Percentiles rank a stretch among this genome's conserved stretches.
Conservation (phyloP, 2,888 invertebrate species). For the Matsumyia berberina region DNA sequence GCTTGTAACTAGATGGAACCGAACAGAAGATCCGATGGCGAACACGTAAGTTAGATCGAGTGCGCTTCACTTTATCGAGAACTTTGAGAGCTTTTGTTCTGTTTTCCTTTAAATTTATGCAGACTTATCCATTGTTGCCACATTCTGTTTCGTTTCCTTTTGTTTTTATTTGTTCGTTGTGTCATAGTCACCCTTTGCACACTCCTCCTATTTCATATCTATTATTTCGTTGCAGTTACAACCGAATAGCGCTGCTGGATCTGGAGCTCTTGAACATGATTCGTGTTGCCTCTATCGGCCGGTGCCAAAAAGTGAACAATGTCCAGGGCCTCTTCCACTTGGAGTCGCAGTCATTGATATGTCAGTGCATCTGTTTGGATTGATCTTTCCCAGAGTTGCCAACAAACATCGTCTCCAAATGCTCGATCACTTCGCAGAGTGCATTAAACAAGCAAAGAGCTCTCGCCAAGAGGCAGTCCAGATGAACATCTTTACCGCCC, state of each 20-base stretch:
- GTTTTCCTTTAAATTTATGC: slow-evolving; percentile 33
- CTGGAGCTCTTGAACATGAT: slow-evolving; percentile 98
- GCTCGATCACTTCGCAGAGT: slow-evolving; percentile 98
- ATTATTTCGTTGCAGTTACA: slow-evolving; percentile 89
- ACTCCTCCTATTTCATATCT: background rate
- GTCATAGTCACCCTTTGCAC: background rate
- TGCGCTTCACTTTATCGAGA: slow-evolving; percentile 46
- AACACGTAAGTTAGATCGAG: slow-evolving; percentile 89
- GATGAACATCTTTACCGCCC: slow-evolving; percentile 97
- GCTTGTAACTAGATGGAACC: slow-evolving; percentile 89
- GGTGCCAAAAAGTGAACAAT: slow-evolving; percentile 84
- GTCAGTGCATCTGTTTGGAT: slow-evolving; percentile 96
- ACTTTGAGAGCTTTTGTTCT: slow-evolving; percentile 25
- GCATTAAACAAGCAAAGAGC: slow-evolving; percentile 96
- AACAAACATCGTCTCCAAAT: slow-evolving; percentile 98
- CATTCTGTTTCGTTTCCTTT: slow-evolving; percentile 28
- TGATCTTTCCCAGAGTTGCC: slow-evolving; percentile 96
- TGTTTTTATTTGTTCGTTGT: slow-evolving; percentile 24
- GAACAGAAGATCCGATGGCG: slow-evolving; percentile 91
- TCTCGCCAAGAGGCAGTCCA: slow-evolving; percentile 97
- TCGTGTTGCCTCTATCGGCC: slow-evolving; percentile 94
- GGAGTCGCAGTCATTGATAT: slow-evolving; percentile 98
- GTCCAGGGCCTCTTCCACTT: slow-evolving; percentile 93
- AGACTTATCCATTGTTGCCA: slow-evolving; percentile 47
- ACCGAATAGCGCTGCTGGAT: slow-evolving; percentile 97